phyloP scores from a whole-genome alignment of 2,888 invertebrate species.

The Selenia dentaria region DNA sequence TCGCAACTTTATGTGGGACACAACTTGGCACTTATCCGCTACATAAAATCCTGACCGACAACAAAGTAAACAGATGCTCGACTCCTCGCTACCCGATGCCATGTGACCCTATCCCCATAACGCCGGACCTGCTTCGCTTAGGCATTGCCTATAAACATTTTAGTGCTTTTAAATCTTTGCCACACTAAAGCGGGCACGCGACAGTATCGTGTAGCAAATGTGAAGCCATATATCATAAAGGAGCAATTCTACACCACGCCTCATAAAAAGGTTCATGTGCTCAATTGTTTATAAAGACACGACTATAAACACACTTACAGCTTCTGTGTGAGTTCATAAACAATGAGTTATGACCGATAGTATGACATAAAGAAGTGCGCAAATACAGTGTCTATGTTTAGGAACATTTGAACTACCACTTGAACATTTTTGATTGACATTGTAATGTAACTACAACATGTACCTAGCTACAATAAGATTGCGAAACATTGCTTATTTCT shows the following conservation, averaged over 20 bases:
- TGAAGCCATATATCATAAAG: constrained; percentile 19
- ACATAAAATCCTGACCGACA: constrained; percentile 1
- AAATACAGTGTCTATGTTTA: too few species aligned
- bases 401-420: too few species aligned
- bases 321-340: constrained; percentile 56
- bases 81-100: constrained; percentile 1
- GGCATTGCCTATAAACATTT: constrained; percentile 14
- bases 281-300: constrained; percentile 38
- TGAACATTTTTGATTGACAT: too few species aligned
- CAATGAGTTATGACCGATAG: constrained; percentile 51
- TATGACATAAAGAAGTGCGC: too few species aligned
- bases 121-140: constrained; percentile 4
- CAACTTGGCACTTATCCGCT: not conserved
- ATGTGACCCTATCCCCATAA: constrained; percentile 12
- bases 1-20: too few species aligned
- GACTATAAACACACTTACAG: constrained; percentile 52
- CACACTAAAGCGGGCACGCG: constrained; percentile 13
- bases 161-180: constrained; percentile 18
- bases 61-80: constrained; percentile 9
- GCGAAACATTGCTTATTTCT: too few species aligned
- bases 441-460: too few species aligned
- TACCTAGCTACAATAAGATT: too few species aligned
- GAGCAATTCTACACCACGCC: constrained; percentile 20
- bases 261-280: constrained; percentile 26
- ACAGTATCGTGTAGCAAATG: constrained; percentile 19